These are phyloP conservation scores for Semnornis frantzii DNA, from an alignment of 2,113 vertebrate species.

Conservation along the genomic window DNA sequence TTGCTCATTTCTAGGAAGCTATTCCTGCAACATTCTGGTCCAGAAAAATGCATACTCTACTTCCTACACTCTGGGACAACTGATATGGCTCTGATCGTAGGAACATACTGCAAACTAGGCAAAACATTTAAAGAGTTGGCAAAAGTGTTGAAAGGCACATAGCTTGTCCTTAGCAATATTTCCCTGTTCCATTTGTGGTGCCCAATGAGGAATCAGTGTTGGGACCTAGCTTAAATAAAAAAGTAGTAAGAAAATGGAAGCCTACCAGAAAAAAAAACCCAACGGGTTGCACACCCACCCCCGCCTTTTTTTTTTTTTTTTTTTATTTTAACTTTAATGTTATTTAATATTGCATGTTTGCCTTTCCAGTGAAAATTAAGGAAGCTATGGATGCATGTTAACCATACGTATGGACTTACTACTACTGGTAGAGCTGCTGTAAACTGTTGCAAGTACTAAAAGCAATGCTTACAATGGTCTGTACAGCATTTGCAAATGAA, in stretches of 20 bases:
- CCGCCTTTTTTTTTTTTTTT: neutral
- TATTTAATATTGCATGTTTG: neutral
- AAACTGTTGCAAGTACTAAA: slow-evolving; percentile 50
- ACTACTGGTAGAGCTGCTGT: slow-evolving; percentile 48
- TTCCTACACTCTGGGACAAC: neutral
- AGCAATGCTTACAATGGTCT: slow-evolving; percentile 47
- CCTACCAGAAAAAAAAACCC: neutral
- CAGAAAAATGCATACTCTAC: neutral
- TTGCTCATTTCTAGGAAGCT: neutral
- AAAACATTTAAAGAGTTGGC: slow-evolving; percentile 43
- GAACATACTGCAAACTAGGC: slow-evolving; percentile 4
- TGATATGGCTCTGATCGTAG: neutral
- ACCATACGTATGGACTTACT: slow-evolving; percentile 5
- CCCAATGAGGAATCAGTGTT: slow-evolving; percentile 42
- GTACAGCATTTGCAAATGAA: slow-evolving; percentile 64
- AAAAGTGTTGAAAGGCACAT: slow-evolving; percentile 75
- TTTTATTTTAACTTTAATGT: neutral
- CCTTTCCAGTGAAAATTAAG: slow-evolving; percentile 50
- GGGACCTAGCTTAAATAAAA: slow-evolving; percentile 45
- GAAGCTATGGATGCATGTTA: slow-evolving; percentile 50
- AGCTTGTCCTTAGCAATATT: slow-evolving; percentile 60
- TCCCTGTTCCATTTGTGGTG: slow-evolving; percentile 14
- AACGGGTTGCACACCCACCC: neutral
- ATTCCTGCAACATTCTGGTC: neutral
- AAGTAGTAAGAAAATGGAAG: slow-evolving; percentile 50